Percentiles rank a stretch among this genome's conserved stretches.
Evolutionary conservation across 1,140 invertebrate species (phyloP).

Genomic region (Ylistrum balloti): DNA sequence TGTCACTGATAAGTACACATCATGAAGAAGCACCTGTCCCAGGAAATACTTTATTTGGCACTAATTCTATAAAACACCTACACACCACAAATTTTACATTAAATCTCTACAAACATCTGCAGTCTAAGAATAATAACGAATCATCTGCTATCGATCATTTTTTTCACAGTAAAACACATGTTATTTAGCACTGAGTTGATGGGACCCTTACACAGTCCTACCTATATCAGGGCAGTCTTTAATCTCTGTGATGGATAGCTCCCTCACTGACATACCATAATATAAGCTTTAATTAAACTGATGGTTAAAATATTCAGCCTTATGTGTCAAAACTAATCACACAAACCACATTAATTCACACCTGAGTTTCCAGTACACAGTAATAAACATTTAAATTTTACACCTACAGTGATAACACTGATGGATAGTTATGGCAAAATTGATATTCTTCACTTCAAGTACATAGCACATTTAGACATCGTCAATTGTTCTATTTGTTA

Average conservation of each 20-base stretch:
- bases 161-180: neutral
- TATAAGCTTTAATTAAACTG: neutral
- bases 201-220: neutral
- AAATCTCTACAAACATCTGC: neutral
- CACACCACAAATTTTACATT: neutral
- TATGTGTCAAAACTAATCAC: constrained; percentile 34
- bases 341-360: neutral
- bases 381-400: neutral
- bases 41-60: neutral
- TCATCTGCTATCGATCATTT: no score
- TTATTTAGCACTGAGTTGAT: neutral
- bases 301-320: neutral
- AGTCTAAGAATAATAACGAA: neutral
- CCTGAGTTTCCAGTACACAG: neutral
- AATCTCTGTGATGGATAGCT: neutral
- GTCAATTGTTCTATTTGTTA: no score
- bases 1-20: neutral
- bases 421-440: neutral
- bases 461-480: no score
- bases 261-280: no score
- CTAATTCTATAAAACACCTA: neutral
- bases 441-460: no score
- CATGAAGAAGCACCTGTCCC: neutral
- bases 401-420: neutral
- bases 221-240: neutral